These are phyloP conservation scores for Osmerus mordax DNA, from an alignment of 2,113 vertebrate species.

Conservation along the genomic window DNA sequence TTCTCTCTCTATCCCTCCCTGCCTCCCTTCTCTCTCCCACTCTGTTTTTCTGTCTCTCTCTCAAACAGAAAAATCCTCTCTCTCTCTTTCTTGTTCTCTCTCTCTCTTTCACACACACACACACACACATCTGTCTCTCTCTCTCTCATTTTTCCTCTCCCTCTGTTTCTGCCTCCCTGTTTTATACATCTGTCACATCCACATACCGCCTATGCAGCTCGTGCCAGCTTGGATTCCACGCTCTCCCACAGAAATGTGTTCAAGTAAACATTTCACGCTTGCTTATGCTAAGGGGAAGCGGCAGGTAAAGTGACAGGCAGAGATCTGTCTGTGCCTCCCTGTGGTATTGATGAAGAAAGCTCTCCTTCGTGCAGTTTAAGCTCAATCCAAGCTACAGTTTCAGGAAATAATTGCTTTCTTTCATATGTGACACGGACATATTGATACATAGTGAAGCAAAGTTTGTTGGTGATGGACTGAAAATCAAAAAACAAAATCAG, in stretches of 20 bases:
- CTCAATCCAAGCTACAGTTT: background rate
- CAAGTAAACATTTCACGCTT: slow-evolving; percentile 75
- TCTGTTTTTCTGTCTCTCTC: slow-evolving; percentile 23
- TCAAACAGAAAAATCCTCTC: slow-evolving; percentile 5
- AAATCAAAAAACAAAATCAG: no score
- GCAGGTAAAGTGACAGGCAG: slow-evolving; percentile 67
- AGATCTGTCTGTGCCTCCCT: slow-evolving; percentile 62
- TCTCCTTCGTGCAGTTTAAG: slow-evolving; percentile 1
- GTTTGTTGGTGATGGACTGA: background rate
- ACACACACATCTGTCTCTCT: slow-evolving; percentile 15
- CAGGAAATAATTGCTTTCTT: background rate
- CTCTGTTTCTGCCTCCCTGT: slow-evolving; percentile 53
- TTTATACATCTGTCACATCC: slow-evolving; percentile 72
- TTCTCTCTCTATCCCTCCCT: slow-evolving; percentile 28
- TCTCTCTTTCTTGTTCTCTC: slow-evolving; percentile 19
- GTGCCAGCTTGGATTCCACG: slow-evolving; percentile 69
- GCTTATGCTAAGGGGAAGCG: slow-evolving; percentile 73
- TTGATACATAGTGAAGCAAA: background rate
- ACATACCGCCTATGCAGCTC: slow-evolving; percentile 58
- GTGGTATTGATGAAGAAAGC: slow-evolving; percentile 52
- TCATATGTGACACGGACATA: background rate
- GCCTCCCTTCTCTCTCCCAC: slow-evolving; percentile 20
- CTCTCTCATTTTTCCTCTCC: slow-evolving; percentile 18
- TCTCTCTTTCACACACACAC: background rate
- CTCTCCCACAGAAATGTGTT: slow-evolving; percentile 67